Evolutionary conservation across 2,797 vertebrate species (phyloP), one percentile per base, ranked within the genome.

Genomic region (Chelidonichthys spinosus): DNA sequence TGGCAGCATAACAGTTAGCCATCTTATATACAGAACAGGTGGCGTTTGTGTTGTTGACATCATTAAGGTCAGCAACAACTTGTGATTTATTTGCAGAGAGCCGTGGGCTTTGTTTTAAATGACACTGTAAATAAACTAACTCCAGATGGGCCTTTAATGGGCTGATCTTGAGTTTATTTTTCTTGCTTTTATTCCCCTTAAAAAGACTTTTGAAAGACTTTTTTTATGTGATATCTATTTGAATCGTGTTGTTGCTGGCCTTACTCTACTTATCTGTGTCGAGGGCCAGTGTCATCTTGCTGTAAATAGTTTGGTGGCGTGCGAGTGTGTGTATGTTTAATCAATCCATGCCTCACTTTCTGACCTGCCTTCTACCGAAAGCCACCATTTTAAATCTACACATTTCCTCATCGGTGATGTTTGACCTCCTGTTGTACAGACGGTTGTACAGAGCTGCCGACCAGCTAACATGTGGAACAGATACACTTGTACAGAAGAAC

Each of bases 401-500:
- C 66, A 14, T 75, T 76, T 88, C 55, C 67, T 85, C 56, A 37
- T 78, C 42, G 3, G 53, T 85, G 13, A 39, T 42, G 62, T 82
- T 65, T 80, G 62, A 64, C 76, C 59, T 79, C 59, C 72, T 84
- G 83, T 86, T 90, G 85, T 89, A 87, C 78, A 87, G 79, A 75
- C 2, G 32, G 58, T 76, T 87, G 87, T 87, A 91, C 82, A 85
- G 79, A 78, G 67, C 87, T 87, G 83, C 64, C 53, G 72, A 85
- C 44, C 69, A 64, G 87, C 63, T 59, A 72, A 85, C 74, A 50
- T n/a, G 72, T 84, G 75, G 60, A 87, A 87, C 80, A 83, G 43
- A 86, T 33, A 72, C 68, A 77, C 78, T 61, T 91, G 86, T 88
- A 91, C 85, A 91, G 85, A 85, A 85, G 33, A 85, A 87, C 85